These are phyloP conservation scores for Penaeus chinensis DNA, from an alignment of 1,140 invertebrate genomes.

Conservation along the genomic window DNA sequence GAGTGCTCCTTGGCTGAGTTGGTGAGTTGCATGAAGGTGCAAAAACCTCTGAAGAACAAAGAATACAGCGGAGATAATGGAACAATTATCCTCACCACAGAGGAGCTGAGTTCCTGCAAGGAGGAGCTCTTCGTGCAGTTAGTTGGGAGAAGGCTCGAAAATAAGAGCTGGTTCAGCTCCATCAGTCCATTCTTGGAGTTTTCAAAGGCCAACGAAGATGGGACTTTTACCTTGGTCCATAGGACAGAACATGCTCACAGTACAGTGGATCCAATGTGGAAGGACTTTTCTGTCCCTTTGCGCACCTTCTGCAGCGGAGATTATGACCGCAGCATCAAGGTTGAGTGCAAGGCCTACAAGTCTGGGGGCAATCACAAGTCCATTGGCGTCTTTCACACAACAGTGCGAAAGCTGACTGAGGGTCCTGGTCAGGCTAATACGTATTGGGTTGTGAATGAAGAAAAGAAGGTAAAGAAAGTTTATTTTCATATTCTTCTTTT, in stretches of 20 bases:
- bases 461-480: constrained; percentile 63
- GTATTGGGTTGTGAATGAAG: constrained; percentile 63
- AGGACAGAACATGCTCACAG: constrained; percentile 72
- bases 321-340: constrained; percentile 70
- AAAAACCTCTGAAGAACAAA: constrained; percentile 65
- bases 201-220: constrained; percentile 70
- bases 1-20: constrained; percentile 73
- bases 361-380: constrained; percentile 69
- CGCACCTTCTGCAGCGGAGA: constrained; percentile 75
- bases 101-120: constrained; percentile 72
- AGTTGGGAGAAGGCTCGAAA: constrained; percentile 68
- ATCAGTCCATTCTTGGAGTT: constrained; percentile 75
- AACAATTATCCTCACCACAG: constrained; percentile 71
- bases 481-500: too few species aligned
- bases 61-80: constrained; percentile 66
- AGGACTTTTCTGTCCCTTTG: constrained; percentile 72
- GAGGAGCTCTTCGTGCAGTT: constrained; percentile 72
- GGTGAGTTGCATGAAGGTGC: constrained; percentile 66
- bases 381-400: constrained; percentile 70
- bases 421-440: constrained; percentile 65
- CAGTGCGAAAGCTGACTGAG: constrained; percentile 66
- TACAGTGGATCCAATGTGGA: constrained; percentile 74
- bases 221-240: constrained; percentile 69
- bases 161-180: constrained; percentile 72
- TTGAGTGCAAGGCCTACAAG: constrained; percentile 68